phyloP scores from a whole-genome alignment of 2,888 invertebrate genomes.

The Bombyx huttoni region DNA sequence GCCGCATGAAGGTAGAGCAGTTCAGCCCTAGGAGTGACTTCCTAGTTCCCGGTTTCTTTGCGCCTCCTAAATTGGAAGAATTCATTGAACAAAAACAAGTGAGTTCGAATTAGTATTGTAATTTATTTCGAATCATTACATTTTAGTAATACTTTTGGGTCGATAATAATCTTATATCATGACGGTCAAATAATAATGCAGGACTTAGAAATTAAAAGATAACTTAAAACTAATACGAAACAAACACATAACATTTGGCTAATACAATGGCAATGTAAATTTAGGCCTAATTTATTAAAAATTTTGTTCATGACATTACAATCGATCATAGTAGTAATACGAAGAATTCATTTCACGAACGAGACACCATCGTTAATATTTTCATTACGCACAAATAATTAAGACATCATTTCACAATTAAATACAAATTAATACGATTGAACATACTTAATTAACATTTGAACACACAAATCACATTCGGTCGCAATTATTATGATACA shows the following conservation, averaged over 20 bases:
- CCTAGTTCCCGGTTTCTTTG: conserved; percentile 82
- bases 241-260: too few species aligned
- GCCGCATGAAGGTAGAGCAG: conserved; percentile 74
- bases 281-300: too few species aligned
- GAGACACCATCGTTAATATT: too few species aligned
- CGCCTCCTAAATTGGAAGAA: conserved; percentile 62
- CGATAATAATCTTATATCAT: neutral
- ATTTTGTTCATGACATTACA: too few species aligned
- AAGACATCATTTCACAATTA: neutral
- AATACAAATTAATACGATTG: neutral
- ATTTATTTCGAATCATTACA: neutral
- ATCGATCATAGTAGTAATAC: too few species aligned
- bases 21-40: conserved; percentile 81
- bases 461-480: neutral
- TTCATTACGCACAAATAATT: neutral
- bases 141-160: neutral
- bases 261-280: too few species aligned
- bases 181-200: too few species aligned
- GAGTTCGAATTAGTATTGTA: conserved; percentile 14
- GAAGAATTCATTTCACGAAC: too few species aligned
- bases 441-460: too few species aligned
- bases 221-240: too few species aligned
- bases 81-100: conserved; percentile 49
- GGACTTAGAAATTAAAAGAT: too few species aligned
- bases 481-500: neutral